Evolutionary conservation across 2,113 vertebrate species (phyloP).

Genomic region (Naja naja): DNA sequence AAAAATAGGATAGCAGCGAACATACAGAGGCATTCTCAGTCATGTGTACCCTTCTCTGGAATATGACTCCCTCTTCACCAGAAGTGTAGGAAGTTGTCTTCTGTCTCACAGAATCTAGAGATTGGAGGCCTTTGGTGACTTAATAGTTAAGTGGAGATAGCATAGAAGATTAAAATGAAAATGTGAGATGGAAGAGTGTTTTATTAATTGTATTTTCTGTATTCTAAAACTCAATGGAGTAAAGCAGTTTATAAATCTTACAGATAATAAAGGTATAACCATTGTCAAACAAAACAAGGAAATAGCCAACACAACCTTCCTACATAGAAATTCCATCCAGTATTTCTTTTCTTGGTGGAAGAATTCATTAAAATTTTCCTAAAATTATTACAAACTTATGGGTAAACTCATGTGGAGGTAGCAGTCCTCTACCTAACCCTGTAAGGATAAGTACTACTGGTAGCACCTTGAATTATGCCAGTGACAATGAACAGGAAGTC

Average conservation of each 20-base stretch:
- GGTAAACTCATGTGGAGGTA: neutral
- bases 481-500: neutral
- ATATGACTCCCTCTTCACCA: neutral
- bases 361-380: neutral
- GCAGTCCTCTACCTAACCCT: neutral
- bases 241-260: neutral
- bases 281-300: neutral
- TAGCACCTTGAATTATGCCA: neutral
- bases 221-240: neutral
- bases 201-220: neutral
- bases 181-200: neutral
- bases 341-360: neutral
- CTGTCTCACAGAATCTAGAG: neutral
- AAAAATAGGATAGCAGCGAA: neutral
- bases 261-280: neutral
- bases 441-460: neutral
- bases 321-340: neutral
- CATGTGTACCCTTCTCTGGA: neutral
- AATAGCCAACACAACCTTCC: neutral
- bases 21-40: neutral
- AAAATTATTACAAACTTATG: neutral
- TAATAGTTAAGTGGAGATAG: neutral
- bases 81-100: neutral
- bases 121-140: neutral
- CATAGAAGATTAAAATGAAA: neutral